Evolutionary conservation across 2,113 vertebrate species (phyloP), one percentile per base, ranked within the genome.

Genomic region (Laterallus jamaicensis): DNA sequence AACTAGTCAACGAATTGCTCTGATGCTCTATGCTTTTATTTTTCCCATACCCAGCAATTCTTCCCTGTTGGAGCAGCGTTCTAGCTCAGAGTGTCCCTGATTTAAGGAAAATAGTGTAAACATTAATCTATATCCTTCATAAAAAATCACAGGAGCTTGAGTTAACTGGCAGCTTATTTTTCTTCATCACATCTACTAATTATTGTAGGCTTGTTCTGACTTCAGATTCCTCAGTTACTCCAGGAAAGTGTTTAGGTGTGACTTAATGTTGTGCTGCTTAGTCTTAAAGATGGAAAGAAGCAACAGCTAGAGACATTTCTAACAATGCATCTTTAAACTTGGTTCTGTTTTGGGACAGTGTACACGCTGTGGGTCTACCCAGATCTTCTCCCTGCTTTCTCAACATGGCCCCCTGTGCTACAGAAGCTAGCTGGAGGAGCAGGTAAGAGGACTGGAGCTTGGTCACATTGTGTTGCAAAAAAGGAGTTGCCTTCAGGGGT

Each of bases 341-440:
- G 6, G 6, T 67, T 97, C 35, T 95, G 31, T 95, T 96, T 95
- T 97, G 96, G 96, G 70, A 88, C 97, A 99, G 99, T 99, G 58
- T 99, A 99, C 86, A 97, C 98, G 10, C 96, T 99, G 66, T 99
- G 99, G 99, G 94, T 95, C 32, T 98, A 97, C 95, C 99, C 99
- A 15, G 96, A 98, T 96, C 97, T 99, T 93, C 97, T 99, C 11
- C 99, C 99, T 79, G 91, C 97, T 13, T 98, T 99, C 88, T 97
- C 97, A 44, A 99, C 99, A 55, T 99, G 99, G 99, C 98, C 99
- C 58, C 98, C 97, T 28, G 99, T 99, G 60, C 95, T 99, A 2
- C 98, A 99, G 95, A 99, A 99, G 88, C 95, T 99, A 90, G 97
- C 97, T 10, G 98, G 99, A 74, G 99, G 99, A 82, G 99, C 99